Evolutionary conservation across 2,113 vertebrate genomes (phyloP).

Genomic region (Rhea pennata): DNA sequence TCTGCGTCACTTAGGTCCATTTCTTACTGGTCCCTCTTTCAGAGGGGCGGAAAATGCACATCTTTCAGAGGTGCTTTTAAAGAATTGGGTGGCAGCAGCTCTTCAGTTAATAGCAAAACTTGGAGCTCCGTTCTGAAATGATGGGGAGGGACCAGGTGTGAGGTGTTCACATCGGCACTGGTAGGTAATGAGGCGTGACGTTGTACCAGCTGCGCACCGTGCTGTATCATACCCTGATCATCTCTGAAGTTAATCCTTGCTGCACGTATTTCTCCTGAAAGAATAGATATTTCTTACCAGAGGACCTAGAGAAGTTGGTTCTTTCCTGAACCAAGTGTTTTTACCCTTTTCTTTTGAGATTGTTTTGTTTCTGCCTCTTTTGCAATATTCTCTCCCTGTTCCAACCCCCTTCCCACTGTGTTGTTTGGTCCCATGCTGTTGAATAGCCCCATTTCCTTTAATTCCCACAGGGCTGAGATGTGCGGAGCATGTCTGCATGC

Average conservation of each 20-base stretch:
- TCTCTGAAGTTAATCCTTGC: neutral
- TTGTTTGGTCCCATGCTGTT: neutral
- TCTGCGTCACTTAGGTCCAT: neutral
- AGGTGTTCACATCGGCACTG: neutral
- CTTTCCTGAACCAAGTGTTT: neutral
- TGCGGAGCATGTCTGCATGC: neutral
- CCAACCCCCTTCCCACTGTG: neutral
- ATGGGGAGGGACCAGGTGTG: neutral
- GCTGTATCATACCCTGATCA: rapidly evolving
- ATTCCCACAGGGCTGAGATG: neutral
- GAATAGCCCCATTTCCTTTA: neutral
- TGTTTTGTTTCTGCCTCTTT: neutral
- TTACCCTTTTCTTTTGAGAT: neutral
- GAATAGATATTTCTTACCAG: neutral
- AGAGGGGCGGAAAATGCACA: neutral
- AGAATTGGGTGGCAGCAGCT: neutral
- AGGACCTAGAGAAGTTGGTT: neutral
- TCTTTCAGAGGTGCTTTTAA: neutral
- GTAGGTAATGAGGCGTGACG: neutral
- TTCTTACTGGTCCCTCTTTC: neutral
- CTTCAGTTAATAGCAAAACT: neutral
- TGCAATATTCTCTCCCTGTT: neutral
- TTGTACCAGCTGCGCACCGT: neutral
- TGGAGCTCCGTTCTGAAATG: neutral
- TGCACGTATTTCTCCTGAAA: neutral